Percentiles rank a stretch among this genome's conserved stretches.
phyloP scores from a whole-genome alignment of 2,888 invertebrate genomes.

The Troides helena region DNA sequence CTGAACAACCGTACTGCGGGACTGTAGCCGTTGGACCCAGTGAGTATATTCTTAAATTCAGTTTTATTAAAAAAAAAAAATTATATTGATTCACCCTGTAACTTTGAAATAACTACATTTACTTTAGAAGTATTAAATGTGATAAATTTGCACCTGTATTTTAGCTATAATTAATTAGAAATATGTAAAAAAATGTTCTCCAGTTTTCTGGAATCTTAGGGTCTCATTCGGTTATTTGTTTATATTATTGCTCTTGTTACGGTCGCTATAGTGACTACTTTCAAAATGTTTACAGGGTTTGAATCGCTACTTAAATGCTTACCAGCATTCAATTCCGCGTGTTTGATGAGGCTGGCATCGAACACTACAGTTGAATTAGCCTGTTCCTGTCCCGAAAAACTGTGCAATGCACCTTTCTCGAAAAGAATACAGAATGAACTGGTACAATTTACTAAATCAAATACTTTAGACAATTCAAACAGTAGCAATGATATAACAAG shows the following conservation, averaged over 20 bases:
- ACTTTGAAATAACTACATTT: background rate
- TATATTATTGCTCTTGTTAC: no score
- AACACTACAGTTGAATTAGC: constrained; percentile 51
- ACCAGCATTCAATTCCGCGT: constrained; percentile 43
- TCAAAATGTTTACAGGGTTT: constrained; percentile 41
- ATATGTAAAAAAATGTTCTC: no score
- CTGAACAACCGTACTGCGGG: constrained; percentile 51
- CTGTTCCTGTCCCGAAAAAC: constrained; percentile 56
- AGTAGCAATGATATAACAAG: constrained; percentile 44
- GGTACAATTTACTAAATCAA: constrained; percentile 49
- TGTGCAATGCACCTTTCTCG: constrained; percentile 64
- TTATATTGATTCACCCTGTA: background rate
- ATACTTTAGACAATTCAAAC: constrained; percentile 33
- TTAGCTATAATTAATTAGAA: no score
- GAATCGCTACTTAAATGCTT: constrained; percentile 55
- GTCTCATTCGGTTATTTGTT: no score
- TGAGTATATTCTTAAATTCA: constrained; percentile 35
- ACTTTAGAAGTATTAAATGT: no score
- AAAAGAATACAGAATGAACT: constrained; percentile 51
- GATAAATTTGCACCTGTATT: no score
- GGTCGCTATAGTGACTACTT: background rate
- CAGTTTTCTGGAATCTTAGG: no score
- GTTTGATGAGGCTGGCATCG: constrained; percentile 48
- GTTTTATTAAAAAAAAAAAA: background rate
- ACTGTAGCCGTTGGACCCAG: constrained; percentile 52